These are phyloP conservation scores for Thymelicus sylvestris DNA, from an alignment of 2,888 invertebrate species.

Conservation along the genomic window DNA sequence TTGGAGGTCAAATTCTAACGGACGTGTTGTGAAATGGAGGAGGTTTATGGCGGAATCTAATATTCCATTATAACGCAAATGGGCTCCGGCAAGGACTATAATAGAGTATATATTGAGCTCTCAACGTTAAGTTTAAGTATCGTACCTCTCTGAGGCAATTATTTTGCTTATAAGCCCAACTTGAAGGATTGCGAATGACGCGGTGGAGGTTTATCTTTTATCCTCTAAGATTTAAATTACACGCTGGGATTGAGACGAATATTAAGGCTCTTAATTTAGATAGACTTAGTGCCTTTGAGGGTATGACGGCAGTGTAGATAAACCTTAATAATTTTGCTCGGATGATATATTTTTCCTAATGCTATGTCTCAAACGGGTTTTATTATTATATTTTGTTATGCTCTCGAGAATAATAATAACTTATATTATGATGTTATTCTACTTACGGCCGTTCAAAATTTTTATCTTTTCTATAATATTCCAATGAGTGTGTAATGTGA, in stretches of 20 bases:
- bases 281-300: conserved; percentile 8
- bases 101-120: conserved; percentile 62
- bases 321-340: neutral
- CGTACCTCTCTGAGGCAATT: conserved; percentile 45
- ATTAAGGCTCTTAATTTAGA: conserved; percentile 20
- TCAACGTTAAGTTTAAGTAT: conserved; percentile 49
- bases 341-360: neutral
- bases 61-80: conserved; percentile 74
- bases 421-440: no score
- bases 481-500: no score
- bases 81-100: conserved; percentile 62
- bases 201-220: conserved; percentile 32
- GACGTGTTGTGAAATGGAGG: conserved; percentile 53
- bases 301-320: conserved; percentile 11
- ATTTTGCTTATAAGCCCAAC: conserved; percentile 48
- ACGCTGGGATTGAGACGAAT: conserved; percentile 19
- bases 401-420: neutral
- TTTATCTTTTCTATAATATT: no score
- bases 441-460: no score
- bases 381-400: neutral
- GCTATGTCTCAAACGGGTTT: neutral
- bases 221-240: conserved; percentile 24
- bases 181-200: conserved; percentile 36
- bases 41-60: conserved; percentile 73
- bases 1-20: conserved; percentile 65